These are phyloP conservation scores for Philonicus albiceps DNA, from an alignment of 2,888 invertebrate species.

Conservation along the genomic window DNA sequence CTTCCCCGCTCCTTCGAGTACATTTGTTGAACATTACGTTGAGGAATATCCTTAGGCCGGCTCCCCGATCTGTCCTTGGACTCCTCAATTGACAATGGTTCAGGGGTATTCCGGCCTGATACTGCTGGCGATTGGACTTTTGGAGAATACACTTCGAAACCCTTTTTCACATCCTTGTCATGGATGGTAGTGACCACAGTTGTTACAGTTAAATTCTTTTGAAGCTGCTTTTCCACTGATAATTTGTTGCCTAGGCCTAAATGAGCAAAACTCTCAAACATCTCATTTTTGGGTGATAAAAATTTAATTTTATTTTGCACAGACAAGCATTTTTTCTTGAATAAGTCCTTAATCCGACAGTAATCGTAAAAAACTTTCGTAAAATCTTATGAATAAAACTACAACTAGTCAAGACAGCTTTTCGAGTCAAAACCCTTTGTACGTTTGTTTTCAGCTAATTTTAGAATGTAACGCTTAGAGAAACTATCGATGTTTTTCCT, in stretches of 20 bases:
- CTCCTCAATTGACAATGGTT: slow-evolving; percentile 52
- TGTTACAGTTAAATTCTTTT: slow-evolving; percentile 41
- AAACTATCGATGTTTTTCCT: not conserved
- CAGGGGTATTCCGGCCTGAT: slow-evolving; percentile 69
- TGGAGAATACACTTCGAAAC: slow-evolving; percentile 65
- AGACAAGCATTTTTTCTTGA: not conserved
- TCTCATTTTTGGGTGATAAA: not conserved
- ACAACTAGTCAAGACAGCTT: not conserved
- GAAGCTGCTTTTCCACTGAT: slow-evolving; percentile 42
- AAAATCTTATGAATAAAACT: not conserved
- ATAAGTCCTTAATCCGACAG: not conserved
- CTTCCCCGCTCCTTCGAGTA: slow-evolving; percentile 78
- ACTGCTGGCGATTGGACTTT: slow-evolving; percentile 73
- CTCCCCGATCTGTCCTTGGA: slow-evolving; percentile 46
- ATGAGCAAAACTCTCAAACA: not conserved
- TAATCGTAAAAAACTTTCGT: not conserved
- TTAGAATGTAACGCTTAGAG: not conserved
- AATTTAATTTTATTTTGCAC: not conserved
- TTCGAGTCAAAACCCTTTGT: not conserved
- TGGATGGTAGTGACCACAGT: slow-evolving; percentile 54
- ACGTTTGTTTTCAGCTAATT: not conserved
- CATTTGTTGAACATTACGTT: slow-evolving; percentile 64
- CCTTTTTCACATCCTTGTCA: slow-evolving; percentile 50
- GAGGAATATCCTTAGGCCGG: slow-evolving; percentile 62
- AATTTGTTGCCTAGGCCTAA: slow-evolving; percentile 39